Evolutionary conservation across 2,797 vertebrate genomes (phyloP).

Genomic region (Epinephelus malabaricus): DNA sequence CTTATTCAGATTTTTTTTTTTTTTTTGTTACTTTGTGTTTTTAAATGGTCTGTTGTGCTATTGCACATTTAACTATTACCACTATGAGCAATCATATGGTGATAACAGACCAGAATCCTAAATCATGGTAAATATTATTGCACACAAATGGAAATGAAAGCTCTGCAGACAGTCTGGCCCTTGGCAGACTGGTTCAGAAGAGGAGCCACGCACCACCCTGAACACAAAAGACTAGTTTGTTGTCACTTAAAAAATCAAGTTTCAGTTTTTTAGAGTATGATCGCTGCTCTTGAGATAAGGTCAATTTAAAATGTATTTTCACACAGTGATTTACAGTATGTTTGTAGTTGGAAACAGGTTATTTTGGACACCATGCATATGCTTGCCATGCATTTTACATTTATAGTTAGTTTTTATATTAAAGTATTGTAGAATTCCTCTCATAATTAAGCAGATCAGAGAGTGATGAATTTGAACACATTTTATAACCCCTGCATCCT

Average conservation of each 20-base stretch:
- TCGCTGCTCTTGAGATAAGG: not conserved
- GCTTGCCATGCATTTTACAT: not conserved
- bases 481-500: too few species aligned
- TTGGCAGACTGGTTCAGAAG: constrained; percentile 14
- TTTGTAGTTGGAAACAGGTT: not conserved
- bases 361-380: not conserved
- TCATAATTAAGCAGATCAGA: not conserved
- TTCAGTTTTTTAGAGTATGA: not conserved
- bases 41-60: not conserved
- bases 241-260: not conserved
- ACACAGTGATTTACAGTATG: not conserved
- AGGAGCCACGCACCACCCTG: constrained; percentile 17
- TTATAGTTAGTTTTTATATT: too few species aligned
- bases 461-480: not conserved
- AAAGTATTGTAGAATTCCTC: too few species aligned
- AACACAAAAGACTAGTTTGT: not conserved
- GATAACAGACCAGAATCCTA: not conserved
- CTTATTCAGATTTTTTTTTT: not conserved
- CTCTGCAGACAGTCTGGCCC: constrained; percentile 19
- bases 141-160: constrained; percentile 34
- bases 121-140: not conserved
- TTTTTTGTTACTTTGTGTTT: not conserved
- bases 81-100: not conserved
- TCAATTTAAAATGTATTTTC: not conserved
- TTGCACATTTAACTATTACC: not conserved